Evolutionary conservation across 1,140 invertebrate species (phyloP).

Genomic region (Cydia pomonella): DNA sequence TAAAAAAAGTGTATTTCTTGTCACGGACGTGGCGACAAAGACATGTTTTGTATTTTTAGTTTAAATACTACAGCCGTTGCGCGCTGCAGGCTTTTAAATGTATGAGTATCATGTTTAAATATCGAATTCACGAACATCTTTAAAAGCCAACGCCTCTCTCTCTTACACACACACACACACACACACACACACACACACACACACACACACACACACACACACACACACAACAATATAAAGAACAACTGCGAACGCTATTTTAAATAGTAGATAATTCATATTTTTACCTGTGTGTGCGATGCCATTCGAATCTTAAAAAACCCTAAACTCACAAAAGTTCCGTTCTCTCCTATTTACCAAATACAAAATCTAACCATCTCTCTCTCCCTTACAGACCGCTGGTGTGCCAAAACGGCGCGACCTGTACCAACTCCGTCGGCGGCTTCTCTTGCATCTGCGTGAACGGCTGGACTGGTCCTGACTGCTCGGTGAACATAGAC

Average conservation of each 20-base stretch:
- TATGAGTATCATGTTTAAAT: not conserved
- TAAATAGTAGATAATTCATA: too few relatives aligned
- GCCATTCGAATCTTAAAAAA: too few relatives aligned
- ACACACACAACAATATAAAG: too few relatives aligned
- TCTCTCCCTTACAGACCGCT: slow-evolving; percentile 82
- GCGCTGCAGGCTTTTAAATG: not conserved
- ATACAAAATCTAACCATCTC: slow-evolving; percentile 1
- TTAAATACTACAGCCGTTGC: not conserved
- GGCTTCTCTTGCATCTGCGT: slow-evolving; percentile 98
- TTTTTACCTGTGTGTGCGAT: too few relatives aligned
- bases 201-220: too few relatives aligned
- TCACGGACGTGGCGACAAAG: not conserved
- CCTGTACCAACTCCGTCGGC: slow-evolving; percentile 94
- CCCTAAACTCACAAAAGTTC: too few relatives aligned
- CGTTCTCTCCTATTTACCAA: too few relatives aligned
- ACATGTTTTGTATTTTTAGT: not conserved
- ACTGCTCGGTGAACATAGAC: slow-evolving; percentile 96
- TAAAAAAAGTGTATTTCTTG: not conserved
- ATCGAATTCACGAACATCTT: not conserved
- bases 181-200: too few relatives aligned
- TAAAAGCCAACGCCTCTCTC: too few relatives aligned
- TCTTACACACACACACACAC: too few relatives aligned
- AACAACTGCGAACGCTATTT: too few relatives aligned
- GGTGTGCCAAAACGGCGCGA: slow-evolving; percentile 96
- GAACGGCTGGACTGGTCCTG: slow-evolving; percentile 95